phyloP scores from a whole-genome alignment of 2,888 invertebrate genomes.

The Muschampia plurimacula region DNA sequence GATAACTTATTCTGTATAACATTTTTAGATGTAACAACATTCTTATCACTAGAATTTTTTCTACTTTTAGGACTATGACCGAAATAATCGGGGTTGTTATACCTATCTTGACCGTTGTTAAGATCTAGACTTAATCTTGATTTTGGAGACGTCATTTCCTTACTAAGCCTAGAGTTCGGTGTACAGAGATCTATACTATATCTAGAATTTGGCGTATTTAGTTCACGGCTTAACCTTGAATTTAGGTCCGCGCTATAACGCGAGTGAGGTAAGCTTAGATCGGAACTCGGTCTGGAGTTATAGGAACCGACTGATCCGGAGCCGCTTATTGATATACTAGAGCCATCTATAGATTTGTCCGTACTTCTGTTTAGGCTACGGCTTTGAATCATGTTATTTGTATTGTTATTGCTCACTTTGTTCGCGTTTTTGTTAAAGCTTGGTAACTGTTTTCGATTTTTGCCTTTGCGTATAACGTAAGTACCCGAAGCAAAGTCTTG shows the following conservation, averaged over 20 bases:
- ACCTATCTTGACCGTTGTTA: conserved; percentile 83
- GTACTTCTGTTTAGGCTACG: conserved; percentile 81
- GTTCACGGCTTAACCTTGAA: conserved; percentile 84
- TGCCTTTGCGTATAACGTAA: conserved; percentile 92
- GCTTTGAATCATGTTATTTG: conserved; percentile 70
- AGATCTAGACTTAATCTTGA: conserved; percentile 87
- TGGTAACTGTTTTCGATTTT: conserved; percentile 88
- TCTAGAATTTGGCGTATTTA: conserved; percentile 87
- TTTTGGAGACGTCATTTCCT: conserved; percentile 86
- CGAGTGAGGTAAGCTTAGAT: conserved; percentile 86
- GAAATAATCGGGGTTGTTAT: conserved; percentile 75
- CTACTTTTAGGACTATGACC: conserved; percentile 81
- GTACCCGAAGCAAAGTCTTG: conserved; percentile 87
- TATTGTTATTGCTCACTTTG: conserved; percentile 72
- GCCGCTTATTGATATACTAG: conserved; percentile 81
- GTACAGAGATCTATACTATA: conserved; percentile 89
- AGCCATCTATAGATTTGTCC: conserved; percentile 79
- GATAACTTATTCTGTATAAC: conserved; percentile 71
- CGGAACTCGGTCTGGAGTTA: conserved; percentile 87
- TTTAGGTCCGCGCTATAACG: conserved; percentile 85
- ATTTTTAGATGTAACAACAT: conserved; percentile 59
- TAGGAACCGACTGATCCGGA: conserved; percentile 85
- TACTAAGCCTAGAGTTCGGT: conserved; percentile 85
- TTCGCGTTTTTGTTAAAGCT: conserved; percentile 83
- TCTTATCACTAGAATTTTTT: conserved; percentile 70